These are phyloP conservation scores for Petaurus breviceps DNA, from an alignment of 2,113 vertebrate species.

Conservation along the genomic window DNA sequence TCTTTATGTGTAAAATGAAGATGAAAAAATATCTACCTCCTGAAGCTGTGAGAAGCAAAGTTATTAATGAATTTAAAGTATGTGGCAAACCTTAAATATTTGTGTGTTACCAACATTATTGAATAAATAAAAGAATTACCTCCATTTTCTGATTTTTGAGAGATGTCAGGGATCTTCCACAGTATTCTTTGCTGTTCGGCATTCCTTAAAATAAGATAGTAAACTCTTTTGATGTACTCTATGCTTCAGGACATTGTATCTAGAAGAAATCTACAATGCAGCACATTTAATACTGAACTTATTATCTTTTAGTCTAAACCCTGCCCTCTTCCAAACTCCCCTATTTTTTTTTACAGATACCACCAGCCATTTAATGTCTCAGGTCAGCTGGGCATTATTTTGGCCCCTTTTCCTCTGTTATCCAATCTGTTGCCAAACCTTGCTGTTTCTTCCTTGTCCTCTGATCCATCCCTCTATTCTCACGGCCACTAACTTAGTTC, in stretches of 20 bases:
- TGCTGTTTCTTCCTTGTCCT: neutral
- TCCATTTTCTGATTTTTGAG: conserved; percentile 98
- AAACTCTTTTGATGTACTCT: neutral
- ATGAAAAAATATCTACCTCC: neutral
- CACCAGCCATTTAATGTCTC: neutral
- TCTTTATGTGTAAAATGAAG: neutral
- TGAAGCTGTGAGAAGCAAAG: neutral
- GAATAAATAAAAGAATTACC: conserved; percentile 82
- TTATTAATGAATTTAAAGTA: neutral
- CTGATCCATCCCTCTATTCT: neutral
- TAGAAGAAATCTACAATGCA: neutral
- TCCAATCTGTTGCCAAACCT: neutral
- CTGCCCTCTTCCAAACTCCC: neutral
- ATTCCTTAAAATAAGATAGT: conserved; percentile 87
- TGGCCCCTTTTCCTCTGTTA: too few species aligned
- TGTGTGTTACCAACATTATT: neutral
- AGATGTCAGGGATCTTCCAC: conserved; percentile 99
- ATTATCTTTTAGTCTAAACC: neutral
- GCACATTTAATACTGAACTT: neutral
- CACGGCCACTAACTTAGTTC: neutral
- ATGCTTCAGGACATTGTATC: neutral
- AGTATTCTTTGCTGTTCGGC: conserved; percentile 96
- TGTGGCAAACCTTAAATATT: neutral
- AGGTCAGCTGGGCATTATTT: neutral
- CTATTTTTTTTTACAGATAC: neutral